Base-by-base conservation (phyloP, 2,888 invertebrate genomes). In the Bimastos eiseni region DNA sequence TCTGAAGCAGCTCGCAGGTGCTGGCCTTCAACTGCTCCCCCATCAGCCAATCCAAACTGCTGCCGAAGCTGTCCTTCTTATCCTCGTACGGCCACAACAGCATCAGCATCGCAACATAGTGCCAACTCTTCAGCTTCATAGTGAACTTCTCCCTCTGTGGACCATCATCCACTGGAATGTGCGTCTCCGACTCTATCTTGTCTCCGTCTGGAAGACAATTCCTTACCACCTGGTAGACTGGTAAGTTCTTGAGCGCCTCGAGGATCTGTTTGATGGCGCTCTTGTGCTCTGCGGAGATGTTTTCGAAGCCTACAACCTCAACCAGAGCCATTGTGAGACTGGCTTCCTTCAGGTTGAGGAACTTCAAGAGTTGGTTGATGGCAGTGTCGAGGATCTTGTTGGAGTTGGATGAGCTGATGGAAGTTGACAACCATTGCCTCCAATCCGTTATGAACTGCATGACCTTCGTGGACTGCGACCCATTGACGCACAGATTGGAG, bases 1-100 rank as follows among this genome's bases (percentile, higher is more conserved):
- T 91, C 89, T 91, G 91, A 44, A 92, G 91, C 36, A 90, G 89
- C 70, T 89, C 90, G 49, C 84, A 33, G 30, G 84, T 34, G 30
- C 89, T 36, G 24, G 36, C 34, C 19, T 37, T 36, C 55, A 92
- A 36, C 89, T 91, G 91, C 17, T 83, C 89, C 30, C 33, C 36
- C 38, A 89, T 30, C 70, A 88, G 37, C 41, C 44, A 38, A 24
- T 36, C 33, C 24, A 92, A 33, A n/a, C 37, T 19, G 3, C 37
- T 49, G 33, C 90, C 89, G 55, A 38, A 89, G 17, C 34, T 84
- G 90, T 88, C 38, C 6, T 70, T 44, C 44, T 88, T 41, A 30
- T 41, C 44, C 30, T 36, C 33, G 70, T 92, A 92, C 0, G 93
- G 93, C 93, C 93, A 93, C 33, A 92, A 91, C n/a, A 93, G 91